Evolutionary conservation across 1,140 invertebrate species (phyloP), one percentile per base, ranked within the genome.

Genomic region (Geopemphigus sp.): DNA sequence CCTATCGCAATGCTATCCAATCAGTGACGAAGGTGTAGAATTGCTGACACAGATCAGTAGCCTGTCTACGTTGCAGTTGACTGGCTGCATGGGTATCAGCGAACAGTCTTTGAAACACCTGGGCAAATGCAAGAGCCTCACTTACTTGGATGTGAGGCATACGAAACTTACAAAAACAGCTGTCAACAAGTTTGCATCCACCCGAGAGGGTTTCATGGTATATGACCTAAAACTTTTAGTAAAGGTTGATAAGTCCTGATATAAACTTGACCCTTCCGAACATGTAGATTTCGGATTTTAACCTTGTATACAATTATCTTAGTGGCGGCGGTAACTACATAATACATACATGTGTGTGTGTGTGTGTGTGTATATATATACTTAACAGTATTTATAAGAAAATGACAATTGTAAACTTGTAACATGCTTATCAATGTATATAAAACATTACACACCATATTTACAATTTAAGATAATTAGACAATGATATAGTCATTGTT

Each of bases 261-360:
- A 78, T n/a, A 57, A 22, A 39, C 74, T 78, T 63, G 56, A 78
- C 22, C 22, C 50, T 54, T 45, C 74, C 39, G 39, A 78, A 45
- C 24, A 24, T 19, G 61, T 78, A n/a, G 74, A 63, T 39, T 78
- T 78, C 39, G 74, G 74, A 78, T 78, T 78, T 19, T 78, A 78
- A 78, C 56, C 39, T 47, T 47, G 29, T 29, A 53, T 29, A 50
- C 47, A 15, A 29, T 53, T 19, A 72, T 19, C 24, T 53, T 17
- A 47, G 68, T 15, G 66, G 47, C 22, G 47, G 47, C 50, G 24
- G 68, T 53, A 29, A 26, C 17, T 53, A 17, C 24, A 63, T 63
- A 17, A 63, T 63, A 32, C 32, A 29, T 29, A 63, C 2, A 63
- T 57, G n/a, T n/a, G n/a, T n/a, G n/a, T n/a, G n/a, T n/a, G n/a